Evolutionary conservation across 2,797 vertebrate species (phyloP).

Genomic region (Pempheris klunzingeri): DNA sequence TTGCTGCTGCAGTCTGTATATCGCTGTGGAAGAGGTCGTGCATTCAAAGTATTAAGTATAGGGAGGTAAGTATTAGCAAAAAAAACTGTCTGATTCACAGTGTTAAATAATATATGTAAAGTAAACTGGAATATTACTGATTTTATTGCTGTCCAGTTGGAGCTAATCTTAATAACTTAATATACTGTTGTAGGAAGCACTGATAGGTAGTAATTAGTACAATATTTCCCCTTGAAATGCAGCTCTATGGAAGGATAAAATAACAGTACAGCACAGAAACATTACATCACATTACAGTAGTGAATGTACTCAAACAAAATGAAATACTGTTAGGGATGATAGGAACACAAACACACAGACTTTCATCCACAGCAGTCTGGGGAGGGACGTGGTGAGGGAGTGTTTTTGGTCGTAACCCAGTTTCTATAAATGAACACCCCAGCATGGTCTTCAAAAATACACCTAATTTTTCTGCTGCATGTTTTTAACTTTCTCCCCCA

Average conservation of each 20-base stretch:
- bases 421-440: constrained; percentile 46
- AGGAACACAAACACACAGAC: neutral
- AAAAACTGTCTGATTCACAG: too few relatives aligned
- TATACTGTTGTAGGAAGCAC: neutral
- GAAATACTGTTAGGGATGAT: neutral
- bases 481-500: constrained; percentile 45
- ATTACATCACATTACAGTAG: too few relatives aligned
- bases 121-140: neutral
- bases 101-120: neutral
- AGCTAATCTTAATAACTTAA: neutral
- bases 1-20: neutral
- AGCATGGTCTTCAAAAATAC: constrained; percentile 22
- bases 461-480: constrained; percentile 14
- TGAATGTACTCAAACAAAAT: too few relatives aligned
- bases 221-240: neutral
- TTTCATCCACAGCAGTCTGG: constrained; percentile 9
- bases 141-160: neutral
- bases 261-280: too few relatives aligned
- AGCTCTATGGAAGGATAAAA: too few relatives aligned
- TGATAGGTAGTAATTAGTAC: neutral
- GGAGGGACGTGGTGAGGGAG: neutral
- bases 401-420: constrained; percentile 35
- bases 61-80: too few relatives aligned
- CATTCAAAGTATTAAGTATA: too few relatives aligned
- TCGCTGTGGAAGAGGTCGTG: neutral